Evolutionary conservation across 2,797 vertebrate genomes (phyloP), one percentile per base, ranked within the genome.

Genomic region (Manis javanica): DNA sequence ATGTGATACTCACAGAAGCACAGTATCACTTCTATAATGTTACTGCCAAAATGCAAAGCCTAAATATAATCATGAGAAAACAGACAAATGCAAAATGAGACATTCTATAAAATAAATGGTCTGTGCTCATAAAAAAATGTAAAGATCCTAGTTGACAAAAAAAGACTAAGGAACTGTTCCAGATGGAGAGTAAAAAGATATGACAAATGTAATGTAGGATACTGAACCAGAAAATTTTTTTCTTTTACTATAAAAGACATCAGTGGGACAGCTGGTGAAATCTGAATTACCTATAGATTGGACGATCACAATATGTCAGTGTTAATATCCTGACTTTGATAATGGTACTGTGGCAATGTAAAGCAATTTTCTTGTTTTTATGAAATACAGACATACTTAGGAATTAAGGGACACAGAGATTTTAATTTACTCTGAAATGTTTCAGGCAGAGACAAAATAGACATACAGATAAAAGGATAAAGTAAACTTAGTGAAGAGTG

Each of bases 361-460:
- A 61, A 91, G 61, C 1, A 63, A 46, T 63, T 46, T 79, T 34
- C 46, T 78, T 69, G 12, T 68, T 93, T 96, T 91, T 51, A 96
- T 12, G 78, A 85, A 93, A 88, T 29, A 81, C 1, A 55, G 42
- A 72, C 12, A 31, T 69, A 46, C 90, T 79, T 61, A 82, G 51
- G 42, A 77, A 7, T 63, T 83, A 86, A 85, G 16, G 23, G 29
- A 19, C 14, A 71, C 4, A 18, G 78, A 19, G 26, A 14, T 19
- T 92, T 24, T 23, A 78, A 74, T 55, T 83, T 92, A 85, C 31
- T 79, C 46, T 74, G 21, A 91, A 93, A 75, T 51, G 14, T 18
- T 94, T 68, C 84, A 66, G 37, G 53, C 68, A 91, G 94, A 88
- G 64, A 77, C 3, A 42, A 1, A 81, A n/a, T 21, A 61, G 4